These are phyloP conservation scores for Anoplophora glabripennis DNA, from an alignment of 1,140 invertebrate species.

Conservation along the genomic window DNA sequence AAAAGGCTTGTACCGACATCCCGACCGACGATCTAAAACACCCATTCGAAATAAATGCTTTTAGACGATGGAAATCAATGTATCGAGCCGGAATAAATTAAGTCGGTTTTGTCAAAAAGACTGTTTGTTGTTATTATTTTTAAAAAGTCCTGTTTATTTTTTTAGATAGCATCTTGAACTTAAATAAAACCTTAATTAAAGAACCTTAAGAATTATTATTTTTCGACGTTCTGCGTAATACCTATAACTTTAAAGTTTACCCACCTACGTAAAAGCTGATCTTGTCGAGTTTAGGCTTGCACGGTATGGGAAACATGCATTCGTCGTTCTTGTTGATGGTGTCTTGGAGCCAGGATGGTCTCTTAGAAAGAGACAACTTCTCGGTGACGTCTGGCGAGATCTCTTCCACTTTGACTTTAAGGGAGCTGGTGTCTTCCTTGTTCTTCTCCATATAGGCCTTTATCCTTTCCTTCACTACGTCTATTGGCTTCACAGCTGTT, in stretches of 20 bases:
- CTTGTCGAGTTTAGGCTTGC: constrained; percentile 16
- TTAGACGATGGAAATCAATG: too few species aligned
- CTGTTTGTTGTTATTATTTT: too few species aligned
- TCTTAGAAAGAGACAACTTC: constrained; percentile 6
- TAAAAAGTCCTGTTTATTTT: too few species aligned
- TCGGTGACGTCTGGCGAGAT: constrained; percentile 18
- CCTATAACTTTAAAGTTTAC: constrained; percentile 2
- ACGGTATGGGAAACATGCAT: constrained; percentile 24
- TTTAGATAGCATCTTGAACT: too few species aligned
- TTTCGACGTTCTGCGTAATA: too few species aligned
- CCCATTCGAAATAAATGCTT: too few species aligned
- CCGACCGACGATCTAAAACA: too few species aligned
- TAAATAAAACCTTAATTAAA: too few species aligned
- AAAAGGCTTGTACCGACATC: too few species aligned
- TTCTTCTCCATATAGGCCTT: constrained; percentile 11
- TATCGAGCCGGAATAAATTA: too few species aligned
- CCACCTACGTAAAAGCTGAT: constrained; percentile 24
- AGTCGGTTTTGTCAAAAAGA: too few species aligned
- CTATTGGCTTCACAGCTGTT: not conserved
- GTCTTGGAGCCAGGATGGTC: constrained; percentile 22
- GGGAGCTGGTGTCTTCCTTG: not conserved
- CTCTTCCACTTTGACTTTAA: constrained; percentile 16
- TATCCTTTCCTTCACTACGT: constrained; percentile 11
- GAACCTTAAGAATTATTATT: too few species aligned
- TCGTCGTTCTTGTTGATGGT: constrained; percentile 17